Evolutionary conservation across 2,888 invertebrate genomes (phyloP).

Genomic region (Yponomeuta sedellus): DNA sequence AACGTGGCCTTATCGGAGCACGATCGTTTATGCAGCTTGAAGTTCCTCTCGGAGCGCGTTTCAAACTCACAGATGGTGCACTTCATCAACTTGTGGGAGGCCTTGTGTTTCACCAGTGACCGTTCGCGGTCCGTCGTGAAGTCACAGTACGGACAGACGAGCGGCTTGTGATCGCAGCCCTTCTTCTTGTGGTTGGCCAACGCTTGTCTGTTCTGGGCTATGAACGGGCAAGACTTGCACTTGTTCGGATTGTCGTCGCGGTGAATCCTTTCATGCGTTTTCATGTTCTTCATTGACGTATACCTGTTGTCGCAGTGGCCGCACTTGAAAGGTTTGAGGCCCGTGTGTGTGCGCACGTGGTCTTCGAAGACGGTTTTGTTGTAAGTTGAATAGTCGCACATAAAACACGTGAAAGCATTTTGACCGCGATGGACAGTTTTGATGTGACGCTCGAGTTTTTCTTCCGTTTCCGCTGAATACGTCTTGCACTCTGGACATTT

Average conservation of each 20-base stretch:
- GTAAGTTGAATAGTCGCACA: slow-evolving; percentile 59
- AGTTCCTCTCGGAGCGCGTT: slow-evolving; percentile 16
- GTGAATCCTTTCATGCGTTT: slow-evolving; percentile 53
- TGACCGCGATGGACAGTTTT: slow-evolving; percentile 46
- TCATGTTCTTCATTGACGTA: slow-evolving; percentile 57
- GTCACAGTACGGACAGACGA: not conserved
- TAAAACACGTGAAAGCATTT: slow-evolving; percentile 54
- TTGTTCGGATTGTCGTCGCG: slow-evolving; percentile 43
- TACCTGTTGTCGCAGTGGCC: slow-evolving; percentile 46
- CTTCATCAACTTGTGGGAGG: not conserved
- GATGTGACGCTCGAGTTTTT: slow-evolving; percentile 45
- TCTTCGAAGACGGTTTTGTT: slow-evolving; percentile 55
- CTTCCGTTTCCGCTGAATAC: slow-evolving; percentile 40
- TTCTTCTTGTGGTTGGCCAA: not conserved
- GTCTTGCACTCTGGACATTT: slow-evolving; percentile 36
- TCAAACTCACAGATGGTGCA: slow-evolving; percentile 17
- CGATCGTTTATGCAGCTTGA: slow-evolving; percentile 15
- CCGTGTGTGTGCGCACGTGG: slow-evolving; percentile 53
- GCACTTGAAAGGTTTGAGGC: slow-evolving; percentile 61
- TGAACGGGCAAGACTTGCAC: slow-evolving; percentile 11
- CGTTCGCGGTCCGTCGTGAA: not conserved
- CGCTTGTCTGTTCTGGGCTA: slow-evolving; percentile 4
- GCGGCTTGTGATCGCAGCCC: not conserved
- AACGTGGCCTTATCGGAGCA: slow-evolving; percentile 29
- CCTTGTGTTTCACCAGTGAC: not conserved